These are phyloP conservation scores for Lasiurus cinereus DNA, from an alignment of 2,113 vertebrate species.

Conservation along the genomic window DNA sequence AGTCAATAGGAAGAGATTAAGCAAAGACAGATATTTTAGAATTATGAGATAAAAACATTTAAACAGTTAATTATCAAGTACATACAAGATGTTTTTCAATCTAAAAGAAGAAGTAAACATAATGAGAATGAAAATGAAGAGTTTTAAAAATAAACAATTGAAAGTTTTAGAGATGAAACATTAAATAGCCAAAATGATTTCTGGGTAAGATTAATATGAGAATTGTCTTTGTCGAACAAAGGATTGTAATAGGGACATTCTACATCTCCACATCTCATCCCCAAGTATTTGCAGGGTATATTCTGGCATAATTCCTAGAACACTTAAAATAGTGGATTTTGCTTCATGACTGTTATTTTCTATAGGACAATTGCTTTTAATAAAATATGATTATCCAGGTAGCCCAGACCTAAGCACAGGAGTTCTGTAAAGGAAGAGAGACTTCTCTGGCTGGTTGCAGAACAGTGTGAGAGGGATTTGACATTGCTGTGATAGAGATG, in stretches of 20 bases:
- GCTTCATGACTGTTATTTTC: background rate
- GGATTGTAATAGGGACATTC: background rate
- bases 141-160: background rate
- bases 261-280: rapidly evolving
- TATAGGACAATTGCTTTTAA: background rate
- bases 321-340: background rate
- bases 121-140: background rate
- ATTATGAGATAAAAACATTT: background rate
- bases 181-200: background rate
- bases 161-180: conserved; percentile 41
- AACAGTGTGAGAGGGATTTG: background rate
- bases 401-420: background rate
- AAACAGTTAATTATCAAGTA: background rate
- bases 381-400: background rate
- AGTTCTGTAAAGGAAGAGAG: background rate
- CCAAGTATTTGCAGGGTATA: background rate
- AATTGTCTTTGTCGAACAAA: background rate
- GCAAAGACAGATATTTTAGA: background rate
- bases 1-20: background rate
- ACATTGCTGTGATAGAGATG: background rate
- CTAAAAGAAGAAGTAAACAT: background rate
- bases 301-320: background rate
- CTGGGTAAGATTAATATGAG: background rate
- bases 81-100: background rate
- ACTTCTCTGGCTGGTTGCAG: background rate